Percentiles rank a stretch among this genome's conserved stretches.
Conservation (phyloP, 1,140 invertebrate genomes). For the Halyomorpha halys region DNA sequence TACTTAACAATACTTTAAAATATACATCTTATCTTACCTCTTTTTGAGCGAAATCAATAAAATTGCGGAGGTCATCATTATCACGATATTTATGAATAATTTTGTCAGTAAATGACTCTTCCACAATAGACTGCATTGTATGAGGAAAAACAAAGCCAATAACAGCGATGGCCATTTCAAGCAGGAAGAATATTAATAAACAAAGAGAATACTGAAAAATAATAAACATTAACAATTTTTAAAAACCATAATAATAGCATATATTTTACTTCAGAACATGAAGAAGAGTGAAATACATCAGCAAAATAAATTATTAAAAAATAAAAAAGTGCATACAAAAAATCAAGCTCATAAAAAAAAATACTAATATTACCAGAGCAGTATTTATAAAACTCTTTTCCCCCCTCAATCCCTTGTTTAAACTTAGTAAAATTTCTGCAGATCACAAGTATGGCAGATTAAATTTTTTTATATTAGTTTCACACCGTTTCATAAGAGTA, state of each 20-base stretch:
- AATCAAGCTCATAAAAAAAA: too few species aligned
- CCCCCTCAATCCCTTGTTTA: too few species aligned
- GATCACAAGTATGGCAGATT: too few species aligned
- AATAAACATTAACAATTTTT: conserved; percentile 29
- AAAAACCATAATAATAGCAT: conserved; percentile 8
- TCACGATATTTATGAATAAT: conserved; percentile 83
- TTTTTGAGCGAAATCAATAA: conserved; percentile 88
- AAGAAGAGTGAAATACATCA: too few species aligned
- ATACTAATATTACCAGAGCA: too few species aligned
- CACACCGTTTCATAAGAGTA: too few species aligned
- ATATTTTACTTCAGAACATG: too few species aligned
- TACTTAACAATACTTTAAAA: neutral
- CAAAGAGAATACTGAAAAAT: conserved; percentile 78
- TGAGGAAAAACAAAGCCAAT: conserved; percentile 87
- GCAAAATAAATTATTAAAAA: too few species aligned
- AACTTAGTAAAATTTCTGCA: too few species aligned
- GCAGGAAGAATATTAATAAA: conserved; percentile 74
- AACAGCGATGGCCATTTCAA: conserved; percentile 81
- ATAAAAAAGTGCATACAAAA: too few species aligned
- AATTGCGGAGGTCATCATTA: conserved; percentile 81
- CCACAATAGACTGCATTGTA: conserved; percentile 67
- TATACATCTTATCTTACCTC: conserved; percentile 53
- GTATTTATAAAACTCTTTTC: too few species aligned
- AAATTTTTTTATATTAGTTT: too few species aligned
- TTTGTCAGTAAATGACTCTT: conserved; percentile 75